Evolutionary conservation across 1,140 invertebrate genomes (phyloP), one percentile per base, ranked within the genome.

Genomic region (Brevipalpus yothersi): DNA sequence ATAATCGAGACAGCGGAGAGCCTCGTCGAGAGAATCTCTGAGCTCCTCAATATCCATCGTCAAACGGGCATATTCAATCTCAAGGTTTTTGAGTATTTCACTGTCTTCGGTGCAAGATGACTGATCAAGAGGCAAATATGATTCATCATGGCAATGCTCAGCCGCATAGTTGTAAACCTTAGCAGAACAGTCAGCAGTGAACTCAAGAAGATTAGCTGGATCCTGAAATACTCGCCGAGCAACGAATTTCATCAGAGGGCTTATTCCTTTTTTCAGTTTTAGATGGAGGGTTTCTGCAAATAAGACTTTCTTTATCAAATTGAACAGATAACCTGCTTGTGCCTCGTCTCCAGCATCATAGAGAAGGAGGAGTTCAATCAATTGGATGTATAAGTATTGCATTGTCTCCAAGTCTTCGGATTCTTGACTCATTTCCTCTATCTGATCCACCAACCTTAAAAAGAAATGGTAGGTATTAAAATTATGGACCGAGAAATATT

Each of bases 291-390:
- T 54, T 17, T 21, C 19, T 5, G 40, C 13, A 12, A 41, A 53
- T 15, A 60, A n/a, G 5, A 60, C 41, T 12, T 58, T 43, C 13
- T 39, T 23, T 15, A 53, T n/a, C 31, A 23, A 39, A 12, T 60
- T 31, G 4, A 39, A 19, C 2, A 60, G 19, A 4, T 42, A 23
- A 13, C 40, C n/a, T 31, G 19, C 15, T 43, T 60, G 59, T 41
- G 59, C 59, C 40, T 60, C 59, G n/a, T 60, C 59, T n/a, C 53
- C 19, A 43, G 54, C 43, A 11, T 53, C 53, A 13, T 19, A 41
- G 5, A 60, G 9, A 21, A 42, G 21, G 15, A 51, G 31, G 19
- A 60, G 40, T 40, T n/a, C 17, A 21, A 60, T 15, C 51, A 60
- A 42, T 23, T 60, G 59, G 40, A 54, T 55, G 40, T 42, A 60